phyloP scores from a whole-genome alignment of 2,113 vertebrate species.

The Sphyrna mokarran region DNA sequence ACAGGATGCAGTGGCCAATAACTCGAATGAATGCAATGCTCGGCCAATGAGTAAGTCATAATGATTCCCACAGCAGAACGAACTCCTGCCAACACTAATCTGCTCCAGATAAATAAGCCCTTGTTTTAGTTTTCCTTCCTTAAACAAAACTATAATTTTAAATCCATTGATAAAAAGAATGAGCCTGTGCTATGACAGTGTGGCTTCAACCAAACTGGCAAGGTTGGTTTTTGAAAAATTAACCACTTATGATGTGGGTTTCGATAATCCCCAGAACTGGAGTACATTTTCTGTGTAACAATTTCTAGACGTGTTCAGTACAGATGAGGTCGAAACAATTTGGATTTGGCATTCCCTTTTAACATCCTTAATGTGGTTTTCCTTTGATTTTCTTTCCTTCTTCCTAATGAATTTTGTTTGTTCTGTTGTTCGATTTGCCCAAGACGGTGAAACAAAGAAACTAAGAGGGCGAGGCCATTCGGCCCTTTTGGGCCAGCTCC shows the following conservation, averaged over 20 bases:
- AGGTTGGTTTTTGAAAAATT: not conserved
- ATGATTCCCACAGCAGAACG: not conserved
- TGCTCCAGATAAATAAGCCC: constrained; percentile 8
- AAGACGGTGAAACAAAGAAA: no score
- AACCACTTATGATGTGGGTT: constrained; percentile 28
- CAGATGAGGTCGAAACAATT: not conserved
- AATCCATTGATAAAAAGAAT: constrained; percentile 3
- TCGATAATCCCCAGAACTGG: not conserved
- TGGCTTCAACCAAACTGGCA: constrained; percentile 6
- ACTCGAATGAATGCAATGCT: not conserved
- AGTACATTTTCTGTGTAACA: not conserved
- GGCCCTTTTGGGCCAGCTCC: no score
- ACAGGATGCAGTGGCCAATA: not conserved
- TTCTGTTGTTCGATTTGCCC: not conserved
- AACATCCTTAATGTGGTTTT: not conserved
- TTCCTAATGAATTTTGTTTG: constrained; percentile 1
- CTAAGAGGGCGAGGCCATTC: no score
- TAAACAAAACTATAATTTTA: constrained; percentile 1
- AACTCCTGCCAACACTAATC: not conserved
- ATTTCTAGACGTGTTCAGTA: not conserved
- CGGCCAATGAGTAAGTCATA: not conserved
- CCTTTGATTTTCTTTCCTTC: not conserved
- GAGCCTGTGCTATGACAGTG: not conserved
- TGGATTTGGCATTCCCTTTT: not conserved
- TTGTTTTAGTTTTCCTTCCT: not conserved